Evolutionary conservation across 2,888 invertebrate species (phyloP), one percentile per base, ranked within the genome.

Genomic region (Danaus chrysippus): DNA sequence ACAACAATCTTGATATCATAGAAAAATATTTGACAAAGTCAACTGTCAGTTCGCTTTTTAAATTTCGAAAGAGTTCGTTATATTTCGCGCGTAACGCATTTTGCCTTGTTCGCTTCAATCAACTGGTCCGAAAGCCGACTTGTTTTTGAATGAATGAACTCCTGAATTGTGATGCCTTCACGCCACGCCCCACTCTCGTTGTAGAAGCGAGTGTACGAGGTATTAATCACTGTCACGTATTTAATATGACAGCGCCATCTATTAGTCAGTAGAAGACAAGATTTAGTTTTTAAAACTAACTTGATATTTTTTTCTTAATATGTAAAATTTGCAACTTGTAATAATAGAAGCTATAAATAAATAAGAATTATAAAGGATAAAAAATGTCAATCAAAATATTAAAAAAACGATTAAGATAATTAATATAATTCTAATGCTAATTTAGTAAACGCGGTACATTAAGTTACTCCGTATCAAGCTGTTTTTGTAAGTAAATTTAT

Each of bases 21-120:
- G 68, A 34, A 23, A 15, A 59, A 63, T 62, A 70, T 75, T 71
- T 62, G 54, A 58, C 73, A 64, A 61, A 71, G 66, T 66, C 68
- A 83, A 84, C 78, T 80, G 82, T 84, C 83, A 86, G 78, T 73
- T 83, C 79, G 83, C 80, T 77, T 68, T 17, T 67, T 64, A 82
- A 87, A 84, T 69, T 75, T 86, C 83, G 85, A 84, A 84, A 77
- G 73, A 81, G 84, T 87, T 89, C 89, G 88, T 87, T 86, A 82
- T 42, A 76, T 74, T 75, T 74, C 77, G 79, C 83, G 83, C 83
- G 81, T 73, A 71, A 71, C 73, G 68, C 75, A 78, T 78, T 72
- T 74, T 75, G 73, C 72, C 63, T 69, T 65, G 59, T 62, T 54
- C 67, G 49, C 49, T 49, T 43, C 41, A 54, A 66, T 66, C 77